phyloP scores from a whole-genome alignment of 2,797 vertebrate species.

The Molossus alvarezi region DNA sequence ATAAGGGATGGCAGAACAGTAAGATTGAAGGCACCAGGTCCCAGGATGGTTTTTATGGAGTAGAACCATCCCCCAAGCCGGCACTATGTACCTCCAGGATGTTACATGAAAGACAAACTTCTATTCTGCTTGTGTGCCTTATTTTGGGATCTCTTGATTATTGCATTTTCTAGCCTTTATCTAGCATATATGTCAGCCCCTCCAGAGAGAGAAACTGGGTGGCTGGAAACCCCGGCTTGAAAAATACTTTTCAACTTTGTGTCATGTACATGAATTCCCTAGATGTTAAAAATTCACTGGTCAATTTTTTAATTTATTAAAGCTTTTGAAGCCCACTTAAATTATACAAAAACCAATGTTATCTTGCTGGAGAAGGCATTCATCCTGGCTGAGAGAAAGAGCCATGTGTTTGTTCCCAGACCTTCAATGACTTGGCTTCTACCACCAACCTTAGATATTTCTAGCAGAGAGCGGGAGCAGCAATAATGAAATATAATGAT shows the following conservation, averaged over 20 bases:
- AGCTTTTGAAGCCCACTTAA: slow-evolving; percentile 3
- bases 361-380: neutral
- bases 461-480: neutral
- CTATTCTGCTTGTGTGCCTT: neutral
- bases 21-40: neutral
- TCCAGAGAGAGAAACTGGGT: neutral
- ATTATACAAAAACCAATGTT: slow-evolving; percentile 21
- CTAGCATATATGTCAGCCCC: neutral
- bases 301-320: slow-evolving; percentile 14
- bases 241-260: slow-evolving; percentile 43
- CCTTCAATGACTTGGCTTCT: slow-evolving; percentile 27
- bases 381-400: neutral
- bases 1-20: neutral
- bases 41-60: neutral
- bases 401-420: neutral
- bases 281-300: slow-evolving; percentile 51
- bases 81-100: neutral
- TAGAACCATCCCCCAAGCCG: neutral
- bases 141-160: slow-evolving; percentile 26
- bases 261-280: neutral
- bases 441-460: slow-evolving; percentile 20
- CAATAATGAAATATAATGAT: slow-evolving; percentile 23
- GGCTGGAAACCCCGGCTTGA: slow-evolving; percentile 19
- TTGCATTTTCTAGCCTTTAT: neutral
- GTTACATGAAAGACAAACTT: neutral